Evolutionary conservation across 2,797 vertebrate genomes (phyloP).

Genomic region (Schizothorax lantsangensis): DNA sequence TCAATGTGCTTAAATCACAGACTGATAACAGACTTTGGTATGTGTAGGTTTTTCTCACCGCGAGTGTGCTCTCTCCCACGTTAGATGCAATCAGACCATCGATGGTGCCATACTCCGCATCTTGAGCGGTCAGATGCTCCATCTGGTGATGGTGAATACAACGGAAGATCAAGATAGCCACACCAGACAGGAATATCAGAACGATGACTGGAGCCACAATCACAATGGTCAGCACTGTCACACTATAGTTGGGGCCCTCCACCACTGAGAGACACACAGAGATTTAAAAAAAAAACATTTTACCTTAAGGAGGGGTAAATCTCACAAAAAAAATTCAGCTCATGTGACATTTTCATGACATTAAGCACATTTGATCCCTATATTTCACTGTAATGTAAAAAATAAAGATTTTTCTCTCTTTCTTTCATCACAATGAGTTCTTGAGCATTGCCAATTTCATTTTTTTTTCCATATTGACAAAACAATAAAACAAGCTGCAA

Average conservation of each 20-base stretch:
- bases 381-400: neutral
- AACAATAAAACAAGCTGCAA: neutral
- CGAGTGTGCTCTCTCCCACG: conserved; percentile 96
- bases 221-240: conserved; percentile 85
- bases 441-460: neutral
- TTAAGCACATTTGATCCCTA: neutral
- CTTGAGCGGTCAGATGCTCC: conserved; percentile 90
- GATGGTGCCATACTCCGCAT: conserved; percentile 94
- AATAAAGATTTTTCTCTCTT: no score
- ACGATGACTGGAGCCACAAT: conserved; percentile 87
- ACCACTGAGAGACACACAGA: conserved; percentile 70
- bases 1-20: neutral
- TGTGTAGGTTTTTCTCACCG: conserved; percentile 81
- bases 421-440: neutral
- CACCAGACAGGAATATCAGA: conserved; percentile 84
- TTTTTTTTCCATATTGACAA: neutral
- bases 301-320: neutral
- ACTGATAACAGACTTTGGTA: neutral
- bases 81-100: conserved; percentile 98
- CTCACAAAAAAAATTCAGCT: neutral
- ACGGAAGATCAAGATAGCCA: conserved; percentile 87
- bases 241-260: conserved; percentile 83
- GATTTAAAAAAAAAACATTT: neutral
- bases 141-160: conserved; percentile 90
- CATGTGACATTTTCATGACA: neutral